phyloP scores from a whole-genome alignment of 2,888 invertebrate genomes.

The Cetonia aurata region DNA sequence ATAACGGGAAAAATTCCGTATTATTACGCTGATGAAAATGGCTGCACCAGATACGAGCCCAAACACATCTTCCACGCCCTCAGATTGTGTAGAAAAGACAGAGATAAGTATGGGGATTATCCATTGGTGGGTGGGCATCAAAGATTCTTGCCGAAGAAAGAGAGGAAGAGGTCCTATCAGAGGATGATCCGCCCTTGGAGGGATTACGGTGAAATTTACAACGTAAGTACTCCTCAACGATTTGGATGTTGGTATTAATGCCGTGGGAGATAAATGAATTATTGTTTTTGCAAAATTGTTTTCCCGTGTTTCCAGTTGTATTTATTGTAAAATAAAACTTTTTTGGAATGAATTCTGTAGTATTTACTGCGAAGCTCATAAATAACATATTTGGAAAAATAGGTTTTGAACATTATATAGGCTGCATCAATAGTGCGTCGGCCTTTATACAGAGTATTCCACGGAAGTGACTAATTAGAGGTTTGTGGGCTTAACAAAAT shows the following conservation, averaged over 20 bases:
- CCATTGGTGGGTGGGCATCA: conserved; percentile 63
- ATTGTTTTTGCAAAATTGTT: background rate
- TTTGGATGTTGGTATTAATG: background rate
- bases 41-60: conserved; percentile 78
- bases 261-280: background rate
- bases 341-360: background rate
- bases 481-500: no score
- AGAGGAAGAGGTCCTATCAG: conserved; percentile 47
- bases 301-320: conserved; percentile 1
- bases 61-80: conserved; percentile 82
- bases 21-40: conserved; percentile 79
- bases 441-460: no score
- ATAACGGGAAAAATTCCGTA: conserved; percentile 82
- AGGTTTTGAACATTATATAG: no score
- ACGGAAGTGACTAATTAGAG: no score
- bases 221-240: conserved; percentile 33
- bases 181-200: conserved; percentile 45
- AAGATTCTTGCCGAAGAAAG: conserved; percentile 56
- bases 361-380: no score
- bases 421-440: no score
- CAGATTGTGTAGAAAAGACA: conserved; percentile 73
- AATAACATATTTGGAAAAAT: no score
- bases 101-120: conserved; percentile 61
- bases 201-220: conserved; percentile 58
- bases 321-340: background rate